These are phyloP conservation scores for Tichodroma muraria DNA, from an alignment of 2,113 vertebrate genomes.

Conservation along the genomic window DNA sequence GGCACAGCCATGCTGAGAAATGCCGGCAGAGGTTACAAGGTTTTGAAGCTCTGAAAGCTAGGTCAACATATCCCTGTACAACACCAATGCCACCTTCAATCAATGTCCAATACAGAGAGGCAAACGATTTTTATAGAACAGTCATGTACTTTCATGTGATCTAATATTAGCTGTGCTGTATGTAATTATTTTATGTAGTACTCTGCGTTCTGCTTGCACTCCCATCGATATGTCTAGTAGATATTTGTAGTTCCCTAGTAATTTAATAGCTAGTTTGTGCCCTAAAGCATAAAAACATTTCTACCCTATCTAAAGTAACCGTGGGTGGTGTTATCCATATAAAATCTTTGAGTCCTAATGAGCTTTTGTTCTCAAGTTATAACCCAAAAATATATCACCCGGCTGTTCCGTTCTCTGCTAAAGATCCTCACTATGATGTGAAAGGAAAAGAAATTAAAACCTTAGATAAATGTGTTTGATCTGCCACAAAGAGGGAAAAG, in stretches of 20 bases:
- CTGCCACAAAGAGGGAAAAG: conserved; percentile 24
- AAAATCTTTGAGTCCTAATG: conserved; percentile 66
- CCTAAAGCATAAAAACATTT: conserved; percentile 65
- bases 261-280: conserved; percentile 65
- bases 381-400: conserved; percentile 63
- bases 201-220: conserved; percentile 50
- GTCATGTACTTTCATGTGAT: conserved; percentile 45
- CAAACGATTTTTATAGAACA: conserved; percentile 35
- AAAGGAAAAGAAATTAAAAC: conserved; percentile 58
- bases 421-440: conserved; percentile 54
- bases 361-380: conserved; percentile 67
- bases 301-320: conserved; percentile 66
- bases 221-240: conserved; percentile 60
- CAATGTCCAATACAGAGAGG: background rate
- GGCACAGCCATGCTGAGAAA: background rate
- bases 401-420: conserved; percentile 57
- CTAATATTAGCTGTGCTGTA: conserved; percentile 62
- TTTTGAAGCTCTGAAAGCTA: background rate
- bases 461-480: conserved; percentile 55
- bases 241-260: conserved; percentile 65
- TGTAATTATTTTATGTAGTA: conserved; percentile 63
- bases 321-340: conserved; percentile 65
- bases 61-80: background rate
- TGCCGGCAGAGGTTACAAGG: background rate
- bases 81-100: background rate